Conservation (phyloP, 2,113 vertebrate species). For the Caloenas nicobarica region DNA sequence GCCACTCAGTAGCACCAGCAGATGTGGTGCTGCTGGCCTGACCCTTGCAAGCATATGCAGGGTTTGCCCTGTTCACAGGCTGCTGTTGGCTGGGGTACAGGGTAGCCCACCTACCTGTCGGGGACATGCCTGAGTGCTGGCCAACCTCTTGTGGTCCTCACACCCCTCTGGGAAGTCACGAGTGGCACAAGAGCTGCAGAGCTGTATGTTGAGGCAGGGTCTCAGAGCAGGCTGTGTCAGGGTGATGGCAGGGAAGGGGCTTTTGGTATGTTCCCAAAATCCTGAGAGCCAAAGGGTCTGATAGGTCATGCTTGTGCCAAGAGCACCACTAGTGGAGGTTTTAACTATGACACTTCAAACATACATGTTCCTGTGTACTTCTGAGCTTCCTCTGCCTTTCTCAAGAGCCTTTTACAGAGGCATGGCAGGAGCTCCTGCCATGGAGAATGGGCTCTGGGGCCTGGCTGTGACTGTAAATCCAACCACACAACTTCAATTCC, state of each 20-base stretch:
- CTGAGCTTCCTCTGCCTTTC: not conserved
- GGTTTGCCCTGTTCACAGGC: not conserved
- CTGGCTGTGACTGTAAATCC: not conserved
- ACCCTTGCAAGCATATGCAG: accelerated
- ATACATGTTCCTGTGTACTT: not conserved
- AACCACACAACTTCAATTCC: not conserved
- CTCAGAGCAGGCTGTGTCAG: not conserved
- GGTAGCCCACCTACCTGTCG: accelerated
- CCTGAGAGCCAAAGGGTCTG: not conserved
- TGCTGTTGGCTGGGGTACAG: not conserved
- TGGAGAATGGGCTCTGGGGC: not conserved
- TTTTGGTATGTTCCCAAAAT: not conserved
- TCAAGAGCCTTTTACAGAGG: not conserved
- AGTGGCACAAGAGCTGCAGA: not conserved
- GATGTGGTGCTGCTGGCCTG: not conserved
- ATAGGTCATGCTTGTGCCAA: not conserved
- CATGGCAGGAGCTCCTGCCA: not conserved
- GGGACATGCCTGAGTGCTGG: not conserved
- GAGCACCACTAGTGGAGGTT: not conserved
- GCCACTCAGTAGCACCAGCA: not conserved
- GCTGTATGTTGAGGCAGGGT: accelerated
- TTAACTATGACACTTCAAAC: not conserved
- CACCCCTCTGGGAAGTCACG: accelerated
- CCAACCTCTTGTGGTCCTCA: not conserved
- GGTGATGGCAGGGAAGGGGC: not conserved